Conservation (phyloP, 2,888 invertebrate species). For the Ctenicera cuprea region DNA sequence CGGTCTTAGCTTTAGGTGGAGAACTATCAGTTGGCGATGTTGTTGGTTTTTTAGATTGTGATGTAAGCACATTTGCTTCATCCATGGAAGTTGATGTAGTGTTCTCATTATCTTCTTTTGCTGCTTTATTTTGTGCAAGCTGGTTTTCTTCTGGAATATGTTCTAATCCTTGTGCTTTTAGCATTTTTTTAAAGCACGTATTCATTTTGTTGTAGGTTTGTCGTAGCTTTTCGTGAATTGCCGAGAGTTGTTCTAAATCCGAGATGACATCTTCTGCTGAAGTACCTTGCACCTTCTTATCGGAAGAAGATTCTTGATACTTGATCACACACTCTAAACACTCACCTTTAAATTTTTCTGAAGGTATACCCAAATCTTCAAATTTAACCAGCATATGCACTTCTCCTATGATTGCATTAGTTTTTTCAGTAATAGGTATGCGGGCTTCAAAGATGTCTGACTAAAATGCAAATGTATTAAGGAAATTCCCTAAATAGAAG, state of each 20-base stretch:
- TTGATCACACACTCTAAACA: background rate
- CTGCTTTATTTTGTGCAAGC: too few relatives aligned
- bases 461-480: background rate
- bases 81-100: too few relatives aligned
- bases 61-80: too few relatives aligned
- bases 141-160: too few relatives aligned
- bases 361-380: background rate
- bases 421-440: background rate
- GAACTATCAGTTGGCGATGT: too few relatives aligned
- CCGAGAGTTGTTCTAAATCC: background rate
- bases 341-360: background rate
- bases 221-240: background rate
- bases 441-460: background rate
- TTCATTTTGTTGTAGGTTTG: background rate
- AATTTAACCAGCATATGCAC: background rate
- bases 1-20: too few relatives aligned
- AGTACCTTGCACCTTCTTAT: too few relatives aligned
- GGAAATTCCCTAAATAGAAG: too few relatives aligned
- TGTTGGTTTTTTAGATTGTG: too few relatives aligned
- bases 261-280: background rate
- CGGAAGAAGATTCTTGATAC: background rate
- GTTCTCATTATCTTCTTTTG: too few relatives aligned
- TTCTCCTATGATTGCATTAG: background rate
- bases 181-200: background rate
- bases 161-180: too few relatives aligned